Evolutionary conservation across 2,113 vertebrate species (phyloP).

Genomic region (Microtus richardsoni): DNA sequence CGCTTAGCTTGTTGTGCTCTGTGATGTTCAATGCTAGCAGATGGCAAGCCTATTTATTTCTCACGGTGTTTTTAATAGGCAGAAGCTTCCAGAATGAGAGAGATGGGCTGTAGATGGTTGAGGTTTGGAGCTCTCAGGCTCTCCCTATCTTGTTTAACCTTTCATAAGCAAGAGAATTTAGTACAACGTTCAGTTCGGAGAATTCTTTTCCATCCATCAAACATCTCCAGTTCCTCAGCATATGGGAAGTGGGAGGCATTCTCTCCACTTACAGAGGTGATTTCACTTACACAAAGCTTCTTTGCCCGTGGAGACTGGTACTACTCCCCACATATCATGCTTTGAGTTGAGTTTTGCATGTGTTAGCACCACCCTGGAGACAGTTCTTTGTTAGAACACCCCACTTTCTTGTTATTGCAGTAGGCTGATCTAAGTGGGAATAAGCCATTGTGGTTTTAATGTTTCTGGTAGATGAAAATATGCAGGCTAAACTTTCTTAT

Average conservation of each 20-base stretch:
- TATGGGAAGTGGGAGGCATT: not conserved
- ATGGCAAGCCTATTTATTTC: not conserved
- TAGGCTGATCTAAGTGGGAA: not conserved
- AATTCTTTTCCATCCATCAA: not conserved
- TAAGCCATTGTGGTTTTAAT: not conserved
- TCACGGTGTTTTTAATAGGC: not conserved
- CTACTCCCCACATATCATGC: accelerated
- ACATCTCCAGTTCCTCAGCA: not conserved
- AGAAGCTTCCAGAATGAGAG: not conserved
- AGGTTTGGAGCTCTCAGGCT: not conserved
- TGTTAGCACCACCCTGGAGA: not conserved
- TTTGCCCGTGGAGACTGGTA: not conserved
- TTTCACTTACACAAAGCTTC: not conserved
- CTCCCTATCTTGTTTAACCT: not conserved
- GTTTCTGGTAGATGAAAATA: not conserved
- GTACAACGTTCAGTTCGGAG: not conserved
- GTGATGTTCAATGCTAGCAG: not conserved
- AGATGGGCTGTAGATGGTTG: not conserved
- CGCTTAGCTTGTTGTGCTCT: not conserved
- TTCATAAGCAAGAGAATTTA: not conserved
- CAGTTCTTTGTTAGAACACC: not conserved
- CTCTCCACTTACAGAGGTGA: not conserved
- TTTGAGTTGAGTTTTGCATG: not conserved
- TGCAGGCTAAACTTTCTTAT: not conserved
- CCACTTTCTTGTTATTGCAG: not conserved